Conservation (phyloP, 92 coral and sea anemone genomes). For the Zoanthus solanderi region DNA sequence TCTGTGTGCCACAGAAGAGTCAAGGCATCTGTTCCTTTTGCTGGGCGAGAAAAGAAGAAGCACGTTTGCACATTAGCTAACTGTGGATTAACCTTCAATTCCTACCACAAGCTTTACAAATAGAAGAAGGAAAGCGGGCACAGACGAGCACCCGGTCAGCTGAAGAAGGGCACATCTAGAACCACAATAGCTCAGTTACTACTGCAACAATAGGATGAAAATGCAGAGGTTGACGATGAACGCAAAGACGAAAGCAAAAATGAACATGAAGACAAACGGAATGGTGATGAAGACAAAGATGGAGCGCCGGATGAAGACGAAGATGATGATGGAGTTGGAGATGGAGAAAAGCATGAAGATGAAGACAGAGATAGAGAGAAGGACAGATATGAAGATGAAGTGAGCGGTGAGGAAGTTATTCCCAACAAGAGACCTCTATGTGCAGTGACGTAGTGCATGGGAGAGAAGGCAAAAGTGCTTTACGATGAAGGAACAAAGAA, state of each 20-base stretch:
- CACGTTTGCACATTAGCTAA: constrained; percentile 18
- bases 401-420: constrained; percentile 10
- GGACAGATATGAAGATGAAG: constrained; percentile 19
- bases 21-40: neutral
- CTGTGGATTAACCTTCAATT: constrained; percentile 38
- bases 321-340: neutral
- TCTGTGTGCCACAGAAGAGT: constrained; percentile 21
- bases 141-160: constrained; percentile 30
- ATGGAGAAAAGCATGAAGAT: neutral
- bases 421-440: constrained; percentile 45
- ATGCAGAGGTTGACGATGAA: neutral
- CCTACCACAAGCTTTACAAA: constrained; percentile 50
- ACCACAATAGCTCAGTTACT: constrained; percentile 8
- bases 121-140: constrained; percentile 25
- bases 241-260: neutral
- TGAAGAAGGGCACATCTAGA: constrained; percentile 1
- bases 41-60: too few relatives aligned
- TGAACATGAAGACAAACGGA: neutral
- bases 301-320: neutral
- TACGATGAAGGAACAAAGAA: constrained; percentile 47
- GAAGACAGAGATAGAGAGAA: neutral
- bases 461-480: constrained; percentile 43
- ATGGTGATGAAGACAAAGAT: neutral
- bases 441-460: constrained; percentile 10
- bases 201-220: constrained; percentile 1